Evolutionary conservation across 1,140 invertebrate genomes (phyloP).

Genomic region (Drosophila tani): DNA sequence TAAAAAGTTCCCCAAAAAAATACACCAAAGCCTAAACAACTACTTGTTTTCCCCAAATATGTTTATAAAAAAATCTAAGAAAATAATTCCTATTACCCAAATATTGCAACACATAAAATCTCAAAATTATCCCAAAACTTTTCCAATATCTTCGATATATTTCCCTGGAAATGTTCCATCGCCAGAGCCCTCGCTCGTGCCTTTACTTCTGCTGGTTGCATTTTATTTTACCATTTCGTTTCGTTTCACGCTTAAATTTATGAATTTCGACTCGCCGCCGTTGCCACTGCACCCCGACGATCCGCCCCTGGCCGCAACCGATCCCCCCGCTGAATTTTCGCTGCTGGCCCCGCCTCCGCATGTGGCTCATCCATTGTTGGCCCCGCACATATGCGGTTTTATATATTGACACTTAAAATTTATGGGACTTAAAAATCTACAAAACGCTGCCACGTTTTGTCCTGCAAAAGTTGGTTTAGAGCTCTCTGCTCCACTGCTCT

Average conservation of each 20-base stretch:
- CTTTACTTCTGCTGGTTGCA: constrained; percentile 47
- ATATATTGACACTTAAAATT: constrained; percentile 67
- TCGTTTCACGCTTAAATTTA: constrained; percentile 50
- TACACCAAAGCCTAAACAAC: no score
- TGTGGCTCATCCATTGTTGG: constrained; percentile 44
- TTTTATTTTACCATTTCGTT: constrained; percentile 71
- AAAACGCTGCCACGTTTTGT: constrained; percentile 63
- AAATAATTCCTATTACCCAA: no score
- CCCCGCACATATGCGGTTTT: constrained; percentile 65
- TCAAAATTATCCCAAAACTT: no score
- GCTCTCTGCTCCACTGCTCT: constrained; percentile 13
- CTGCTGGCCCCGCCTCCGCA: neutral
- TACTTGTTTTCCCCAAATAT: no score
- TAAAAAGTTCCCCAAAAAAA: no score
- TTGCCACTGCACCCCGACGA: constrained; percentile 4
- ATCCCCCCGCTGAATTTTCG: neutral
- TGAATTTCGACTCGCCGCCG: constrained; percentile 52
- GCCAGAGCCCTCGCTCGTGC: constrained; percentile 6
- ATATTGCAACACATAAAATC: no score
- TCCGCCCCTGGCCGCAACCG: constrained; percentile 12
- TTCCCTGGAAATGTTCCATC: neutral
- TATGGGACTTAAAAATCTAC: constrained; percentile 67
- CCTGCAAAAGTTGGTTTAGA: constrained; percentile 57
- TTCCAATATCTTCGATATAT: neutral
- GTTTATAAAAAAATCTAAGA: no score